These are phyloP conservation scores for Lordiphosa collinella DNA, from an alignment of 1,140 invertebrate genomes.

Conservation along the genomic window DNA sequence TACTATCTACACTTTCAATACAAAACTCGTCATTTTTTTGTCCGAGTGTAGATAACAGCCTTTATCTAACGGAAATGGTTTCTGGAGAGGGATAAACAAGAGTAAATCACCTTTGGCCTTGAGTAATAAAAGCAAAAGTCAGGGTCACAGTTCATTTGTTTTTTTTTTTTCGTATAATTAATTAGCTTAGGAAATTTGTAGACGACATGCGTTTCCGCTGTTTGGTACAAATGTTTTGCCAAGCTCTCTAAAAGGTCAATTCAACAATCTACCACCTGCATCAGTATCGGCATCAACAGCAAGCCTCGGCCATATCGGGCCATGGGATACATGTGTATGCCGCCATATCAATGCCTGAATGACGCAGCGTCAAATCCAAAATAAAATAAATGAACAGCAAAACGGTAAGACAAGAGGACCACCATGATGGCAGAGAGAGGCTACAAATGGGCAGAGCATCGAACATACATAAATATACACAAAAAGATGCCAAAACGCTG, in stretches of 20 bases:
- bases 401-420: conserved; percentile 72
- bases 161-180: conserved; percentile 22
- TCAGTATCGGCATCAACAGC: conserved; percentile 20
- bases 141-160: conserved; percentile 39
- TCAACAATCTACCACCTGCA: conserved; percentile 58
- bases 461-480: conserved; percentile 16
- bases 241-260: conserved; percentile 66
- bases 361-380: conserved; percentile 66
- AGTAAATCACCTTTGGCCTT: background rate
- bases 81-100: too few species aligned
- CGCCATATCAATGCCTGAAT: conserved; percentile 67
- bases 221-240: conserved; percentile 70
- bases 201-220: conserved; percentile 66
- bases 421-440: conserved; percentile 59
- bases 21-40: too few species aligned
- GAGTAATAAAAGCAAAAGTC: conserved; percentile 1
- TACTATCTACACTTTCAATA: too few species aligned
- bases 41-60: too few species aligned
- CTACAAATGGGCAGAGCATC: conserved; percentile 72
- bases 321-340: conserved; percentile 33
- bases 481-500: conserved; percentile 65
- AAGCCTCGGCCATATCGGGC: conserved; percentile 37
- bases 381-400: conserved; percentile 68
- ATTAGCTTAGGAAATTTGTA: conserved; percentile 54
- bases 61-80: too few species aligned